These are phyloP conservation scores for Temnothorax unifasciatus DNA, from an alignment of 2,888 invertebrate genomes.

Conservation along the genomic window DNA sequence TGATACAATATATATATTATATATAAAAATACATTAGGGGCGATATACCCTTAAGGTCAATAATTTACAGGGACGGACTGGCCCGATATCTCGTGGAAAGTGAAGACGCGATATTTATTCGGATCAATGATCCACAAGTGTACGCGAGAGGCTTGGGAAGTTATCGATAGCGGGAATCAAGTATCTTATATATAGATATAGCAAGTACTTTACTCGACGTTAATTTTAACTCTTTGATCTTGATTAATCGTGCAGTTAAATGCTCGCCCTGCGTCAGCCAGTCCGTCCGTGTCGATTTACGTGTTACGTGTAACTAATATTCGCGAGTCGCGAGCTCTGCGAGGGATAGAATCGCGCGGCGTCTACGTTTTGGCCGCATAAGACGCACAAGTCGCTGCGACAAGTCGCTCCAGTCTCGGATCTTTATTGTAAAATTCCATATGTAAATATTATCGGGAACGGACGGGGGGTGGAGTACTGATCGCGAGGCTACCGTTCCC, in stretches of 20 bases:
- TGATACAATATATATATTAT: conserved; percentile 54
- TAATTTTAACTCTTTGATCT: background rate
- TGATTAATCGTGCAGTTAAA: background rate
- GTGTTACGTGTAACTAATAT: conserved; percentile 44
- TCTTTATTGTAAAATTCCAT: conserved; percentile 27
- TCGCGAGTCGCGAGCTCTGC: conserved; percentile 18
- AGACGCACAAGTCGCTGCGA: conserved; percentile 13
- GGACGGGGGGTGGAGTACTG: background rate
- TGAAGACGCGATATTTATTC: conserved; percentile 10
- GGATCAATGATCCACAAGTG: background rate
- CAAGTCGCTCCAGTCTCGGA: conserved; percentile 39
- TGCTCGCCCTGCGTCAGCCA: conserved; percentile 28
- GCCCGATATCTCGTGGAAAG: conserved; percentile 16
- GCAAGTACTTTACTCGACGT: conserved; percentile 3
- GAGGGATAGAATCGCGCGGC: conserved; percentile 20
- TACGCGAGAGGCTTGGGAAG: background rate
- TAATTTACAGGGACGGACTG: conserved; percentile 52
- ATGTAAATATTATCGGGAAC: conserved; percentile 34
- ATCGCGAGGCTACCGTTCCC: conserved; percentile 9
- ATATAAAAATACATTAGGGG: conserved; percentile 47
- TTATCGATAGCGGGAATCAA: background rate
- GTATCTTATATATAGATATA: background rate
- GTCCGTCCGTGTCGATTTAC: conserved; percentile 51
- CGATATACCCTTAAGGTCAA: conserved; percentile 60
- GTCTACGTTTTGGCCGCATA: background rate